Evolutionary conservation across 1,140 invertebrate species (phyloP), one percentile per base, ranked within the genome.

Genomic region (Pogonomyrmex californicus): DNA sequence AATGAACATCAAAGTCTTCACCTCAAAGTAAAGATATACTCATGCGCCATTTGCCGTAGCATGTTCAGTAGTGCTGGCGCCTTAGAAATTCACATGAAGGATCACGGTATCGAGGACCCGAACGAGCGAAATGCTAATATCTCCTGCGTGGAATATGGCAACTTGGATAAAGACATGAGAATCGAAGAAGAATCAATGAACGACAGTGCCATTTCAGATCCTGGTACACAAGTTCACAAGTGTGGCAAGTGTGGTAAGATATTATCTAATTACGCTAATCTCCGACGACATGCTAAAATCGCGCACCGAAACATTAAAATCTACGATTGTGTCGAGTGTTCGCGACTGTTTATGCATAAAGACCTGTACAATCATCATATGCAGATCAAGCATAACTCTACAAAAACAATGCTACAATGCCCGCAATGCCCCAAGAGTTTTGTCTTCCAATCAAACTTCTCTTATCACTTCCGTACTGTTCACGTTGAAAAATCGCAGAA

Each of bases 1-100:
- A 95, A 95, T 0, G 96, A 97, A 86, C 97, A 97, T 89, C 96
- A 96, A 62, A 97, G 96, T 88, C 95, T 96, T 1, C 97, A 97
- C 93, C 94, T 97, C 36, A 96, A 97, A 87, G 95, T 97, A 2
- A 97, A 97, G 89, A 96, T 97, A 36, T 97, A 96, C 78, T 96
- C 96, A 0, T 97, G 96, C 78, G 96, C 95, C 4, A 94, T 96
- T 47, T 97, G 96, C 82, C 93, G 95, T 1, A 96, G 96, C 79
- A 96, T 96, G 65, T 97, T 96, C 87, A 96, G 96, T 82, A 96
- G 96, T n/a, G 95, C 96, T 0, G 94, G 95, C 49, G 95, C 96
- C 23, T 91, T 97, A 5, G 95, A 96, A 33, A 94, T 96, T 12
- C 96, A 97, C 68, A 96, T 96, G 90, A 95, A 95, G 17, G 96